A percentile compares a stretch with the other conserved stretches of the same genome.
Conservation (phyloP, 2,113 vertebrate genomes). For the Mirza zaza region DNA sequence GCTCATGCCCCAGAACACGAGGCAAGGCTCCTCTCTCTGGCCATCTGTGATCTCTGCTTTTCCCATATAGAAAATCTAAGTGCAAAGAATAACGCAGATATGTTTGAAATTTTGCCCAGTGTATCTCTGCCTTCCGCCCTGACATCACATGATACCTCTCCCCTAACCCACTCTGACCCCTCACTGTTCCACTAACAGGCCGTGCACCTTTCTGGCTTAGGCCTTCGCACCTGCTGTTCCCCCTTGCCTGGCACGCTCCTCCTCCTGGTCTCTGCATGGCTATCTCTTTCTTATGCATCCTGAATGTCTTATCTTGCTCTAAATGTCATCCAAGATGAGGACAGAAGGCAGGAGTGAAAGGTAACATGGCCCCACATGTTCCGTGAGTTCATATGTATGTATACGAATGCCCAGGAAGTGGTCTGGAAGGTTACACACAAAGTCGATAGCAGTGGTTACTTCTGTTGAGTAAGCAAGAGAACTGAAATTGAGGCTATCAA, state of each 20-base stretch:
- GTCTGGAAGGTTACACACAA: not conserved
- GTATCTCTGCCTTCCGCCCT: not conserved
- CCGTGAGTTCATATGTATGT: not conserved
- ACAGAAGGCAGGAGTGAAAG: not conserved
- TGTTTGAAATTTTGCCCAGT: not conserved
- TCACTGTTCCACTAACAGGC: not conserved
- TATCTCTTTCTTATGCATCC: not conserved
- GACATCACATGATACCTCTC: not conserved
- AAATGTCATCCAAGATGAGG: not conserved
- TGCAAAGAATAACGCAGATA: not conserved
- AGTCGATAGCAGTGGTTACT: not conserved
- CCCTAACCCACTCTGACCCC: too few relatives aligned
- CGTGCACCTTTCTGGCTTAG: too few relatives aligned
- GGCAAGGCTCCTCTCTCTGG: not conserved
- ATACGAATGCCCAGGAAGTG: not conserved
- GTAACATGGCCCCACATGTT: not conserved
- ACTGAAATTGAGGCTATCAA: not conserved
- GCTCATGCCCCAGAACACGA: not conserved
- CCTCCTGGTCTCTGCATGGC: not conserved
- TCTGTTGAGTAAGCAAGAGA: not conserved
- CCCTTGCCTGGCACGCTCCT: not conserved
- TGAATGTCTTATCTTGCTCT: not conserved
- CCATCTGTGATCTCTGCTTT: not conserved
- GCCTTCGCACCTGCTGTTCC: not conserved
- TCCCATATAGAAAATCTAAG: not conserved